Conservation (phyloP, 2,113 vertebrate species). For the Microtus ochrogaster region DNA sequence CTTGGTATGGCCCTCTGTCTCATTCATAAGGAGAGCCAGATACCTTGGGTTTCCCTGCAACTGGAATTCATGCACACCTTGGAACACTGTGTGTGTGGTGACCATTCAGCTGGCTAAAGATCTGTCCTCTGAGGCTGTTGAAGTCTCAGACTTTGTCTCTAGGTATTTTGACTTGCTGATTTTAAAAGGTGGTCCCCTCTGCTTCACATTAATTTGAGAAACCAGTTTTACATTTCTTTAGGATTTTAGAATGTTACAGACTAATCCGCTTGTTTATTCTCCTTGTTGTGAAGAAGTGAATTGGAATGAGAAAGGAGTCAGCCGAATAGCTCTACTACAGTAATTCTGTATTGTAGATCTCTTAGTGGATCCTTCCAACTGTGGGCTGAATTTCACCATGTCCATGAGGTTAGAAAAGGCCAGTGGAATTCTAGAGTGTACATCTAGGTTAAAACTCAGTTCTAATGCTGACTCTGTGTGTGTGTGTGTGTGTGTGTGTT, state of each 20-base stretch:
- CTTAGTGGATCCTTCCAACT: neutral
- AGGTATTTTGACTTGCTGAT: neutral
- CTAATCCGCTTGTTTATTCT: neutral
- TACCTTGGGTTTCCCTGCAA: neutral
- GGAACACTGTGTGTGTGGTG: neutral
- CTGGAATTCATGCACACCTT: neutral
- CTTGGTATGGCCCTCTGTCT: neutral
- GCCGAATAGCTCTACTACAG: neutral
- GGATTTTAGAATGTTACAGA: neutral
- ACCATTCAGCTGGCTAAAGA: neutral
- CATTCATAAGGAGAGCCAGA: neutral
- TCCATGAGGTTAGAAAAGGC: no score
- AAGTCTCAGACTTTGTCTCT: neutral
- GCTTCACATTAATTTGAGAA: constrained; percentile 30
- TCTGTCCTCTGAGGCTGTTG: neutral
- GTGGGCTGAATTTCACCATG: neutral
- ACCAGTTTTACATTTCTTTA: neutral
- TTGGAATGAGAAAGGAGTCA: neutral
- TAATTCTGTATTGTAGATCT: neutral
- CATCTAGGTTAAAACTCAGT: neutral
- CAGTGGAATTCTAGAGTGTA: neutral
- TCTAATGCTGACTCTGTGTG: neutral
- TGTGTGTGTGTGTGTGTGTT: neutral
- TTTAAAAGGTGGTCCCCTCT: neutral
- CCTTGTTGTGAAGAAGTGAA: neutral